Percentiles rank a stretch among this genome's conserved stretches.
These are phyloP conservation scores for Drosophila nigritarsus DNA, from an alignment of 2,888 invertebrate genomes.

Conservation along the genomic window DNA sequence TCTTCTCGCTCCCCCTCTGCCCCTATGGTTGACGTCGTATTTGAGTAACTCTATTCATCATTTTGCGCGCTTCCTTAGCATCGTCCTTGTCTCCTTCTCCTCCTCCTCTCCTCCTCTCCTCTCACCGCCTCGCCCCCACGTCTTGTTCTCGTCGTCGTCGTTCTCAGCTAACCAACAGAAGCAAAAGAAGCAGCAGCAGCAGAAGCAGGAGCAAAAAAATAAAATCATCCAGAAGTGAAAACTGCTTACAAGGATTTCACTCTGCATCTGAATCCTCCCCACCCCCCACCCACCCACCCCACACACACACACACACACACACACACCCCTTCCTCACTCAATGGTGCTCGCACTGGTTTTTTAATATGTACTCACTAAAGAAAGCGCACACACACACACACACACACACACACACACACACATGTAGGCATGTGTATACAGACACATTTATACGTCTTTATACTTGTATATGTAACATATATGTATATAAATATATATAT, in stretches of 20 bases:
- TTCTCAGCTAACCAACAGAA: slow-evolving; percentile 53
- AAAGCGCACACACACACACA: slow-evolving; percentile 13
- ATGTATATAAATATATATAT: background rate
- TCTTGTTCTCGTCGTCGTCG: slow-evolving; percentile 10
- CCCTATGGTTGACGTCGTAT: slow-evolving; percentile 42
- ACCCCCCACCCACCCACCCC: background rate
- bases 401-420: slow-evolving; percentile 8
- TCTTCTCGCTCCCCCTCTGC: slow-evolving; percentile 1
- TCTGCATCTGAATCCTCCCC: slow-evolving; percentile 37
- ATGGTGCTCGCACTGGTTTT: slow-evolving; percentile 37
- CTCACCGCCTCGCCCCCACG: background rate
- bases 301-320: background rate
- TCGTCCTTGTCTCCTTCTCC: slow-evolving; percentile 11
- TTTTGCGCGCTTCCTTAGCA: slow-evolving; percentile 68
- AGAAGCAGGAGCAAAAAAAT: slow-evolving; percentile 20
- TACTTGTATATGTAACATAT: background rate
- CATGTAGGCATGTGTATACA: slow-evolving; percentile 9
- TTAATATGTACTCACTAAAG: slow-evolving; percentile 60
- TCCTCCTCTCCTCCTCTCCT: background rate
- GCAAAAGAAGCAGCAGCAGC: slow-evolving; percentile 10
- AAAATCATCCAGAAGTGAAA: slow-evolving; percentile 72
- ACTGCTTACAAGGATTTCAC: slow-evolving; percentile 79
- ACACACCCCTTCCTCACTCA: slow-evolving; percentile 2
- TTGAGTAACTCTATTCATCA: slow-evolving; percentile 80
- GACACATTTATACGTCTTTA: background rate